Evolutionary conservation across 1,140 invertebrate genomes (phyloP).

Genomic region (Philotrypesis tridentata): DNA sequence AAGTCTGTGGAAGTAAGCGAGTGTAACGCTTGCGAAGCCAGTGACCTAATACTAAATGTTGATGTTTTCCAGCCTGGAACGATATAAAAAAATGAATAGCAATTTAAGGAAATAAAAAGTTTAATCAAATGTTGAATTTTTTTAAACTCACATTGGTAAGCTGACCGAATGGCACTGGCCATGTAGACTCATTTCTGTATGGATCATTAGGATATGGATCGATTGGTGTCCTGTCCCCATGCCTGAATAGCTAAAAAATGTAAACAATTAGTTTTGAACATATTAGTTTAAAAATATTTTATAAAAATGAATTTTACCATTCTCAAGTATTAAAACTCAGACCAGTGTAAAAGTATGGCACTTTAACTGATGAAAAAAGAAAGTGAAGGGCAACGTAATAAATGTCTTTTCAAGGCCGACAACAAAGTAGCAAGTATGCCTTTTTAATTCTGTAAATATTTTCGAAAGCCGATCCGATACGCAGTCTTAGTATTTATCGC

Average conservation of each 20-base stretch:
- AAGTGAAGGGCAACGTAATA: background rate
- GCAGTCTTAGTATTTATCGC: too few species aligned
- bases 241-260: conserved; percentile 78
- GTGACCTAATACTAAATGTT: conserved; percentile 86
- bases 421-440: background rate
- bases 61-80: conserved; percentile 81
- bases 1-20: conserved; percentile 73
- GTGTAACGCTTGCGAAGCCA: conserved; percentile 84
- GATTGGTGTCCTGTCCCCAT: conserved; percentile 89
- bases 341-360: background rate
- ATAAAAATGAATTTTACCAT: too few species aligned
- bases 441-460: background rate
- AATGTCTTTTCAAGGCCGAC: background rate
- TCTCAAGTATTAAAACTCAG: too few species aligned
- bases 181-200: conserved; percentile 78
- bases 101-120: conserved; percentile 3
- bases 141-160: conserved; percentile 82
- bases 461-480: background rate
- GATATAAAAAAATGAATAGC: conserved; percentile 12
- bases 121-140: conserved; percentile 44
- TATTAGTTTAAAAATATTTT: background rate
- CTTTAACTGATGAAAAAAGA: background rate
- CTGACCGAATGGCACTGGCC: conserved; percentile 86
- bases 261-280: background rate
- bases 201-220: conserved; percentile 86